Percentiles rank a stretch among this genome's conserved stretches.
phyloP scores from a whole-genome alignment of 2,797 vertebrate species.

The Pseudochirops cupreus region DNA sequence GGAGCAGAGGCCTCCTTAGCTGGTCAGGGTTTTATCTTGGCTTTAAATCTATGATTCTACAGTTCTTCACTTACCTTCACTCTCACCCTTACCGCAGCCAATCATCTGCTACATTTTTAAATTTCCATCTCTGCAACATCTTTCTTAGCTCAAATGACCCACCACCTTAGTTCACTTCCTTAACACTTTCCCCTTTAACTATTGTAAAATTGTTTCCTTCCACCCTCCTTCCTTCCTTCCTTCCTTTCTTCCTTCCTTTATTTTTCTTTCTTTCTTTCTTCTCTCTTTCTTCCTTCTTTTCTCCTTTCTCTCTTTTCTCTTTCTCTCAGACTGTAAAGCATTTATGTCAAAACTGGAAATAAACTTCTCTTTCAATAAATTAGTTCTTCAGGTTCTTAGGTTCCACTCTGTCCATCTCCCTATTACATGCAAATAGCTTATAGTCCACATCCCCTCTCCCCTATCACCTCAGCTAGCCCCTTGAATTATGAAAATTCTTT shows the following conservation, averaged over 20 bases:
- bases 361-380: slow-evolving; percentile 43
- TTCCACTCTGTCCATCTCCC: neutral
- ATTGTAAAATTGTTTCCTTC: neutral
- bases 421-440: neutral
- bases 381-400: neutral
- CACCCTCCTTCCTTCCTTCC: no score
- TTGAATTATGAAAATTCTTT: neutral
- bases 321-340: slow-evolving; percentile 21
- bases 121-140: neutral
- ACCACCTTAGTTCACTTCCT: neutral
- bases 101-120: neutral
- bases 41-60: neutral
- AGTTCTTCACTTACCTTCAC: neutral
- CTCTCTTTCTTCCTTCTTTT: no score
- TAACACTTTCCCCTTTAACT: neutral
- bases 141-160: neutral
- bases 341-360: slow-evolving; percentile 71
- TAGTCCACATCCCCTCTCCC: neutral
- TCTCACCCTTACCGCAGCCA: neutral
- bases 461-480: neutral
- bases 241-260: neutral
- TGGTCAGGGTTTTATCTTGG: neutral
- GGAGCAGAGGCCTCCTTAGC: neutral
- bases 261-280: no score
- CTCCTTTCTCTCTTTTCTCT: neutral